Evolutionary conservation across 2,888 invertebrate species (phyloP).

Genomic region (Pristionchus entomophagus): DNA sequence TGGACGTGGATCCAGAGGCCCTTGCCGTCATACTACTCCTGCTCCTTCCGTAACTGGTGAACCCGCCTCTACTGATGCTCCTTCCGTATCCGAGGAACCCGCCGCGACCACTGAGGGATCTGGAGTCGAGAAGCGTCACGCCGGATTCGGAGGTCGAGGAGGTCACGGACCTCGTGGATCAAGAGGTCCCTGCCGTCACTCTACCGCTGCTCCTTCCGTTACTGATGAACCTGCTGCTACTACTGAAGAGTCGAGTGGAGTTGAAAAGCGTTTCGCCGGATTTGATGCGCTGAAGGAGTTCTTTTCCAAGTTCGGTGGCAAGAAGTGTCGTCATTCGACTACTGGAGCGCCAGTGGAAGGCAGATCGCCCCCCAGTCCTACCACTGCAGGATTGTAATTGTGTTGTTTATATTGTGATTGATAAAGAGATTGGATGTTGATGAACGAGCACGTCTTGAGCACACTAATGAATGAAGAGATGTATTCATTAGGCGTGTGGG

Average conservation of each 20-base stretch:
- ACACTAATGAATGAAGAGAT: too few species aligned
- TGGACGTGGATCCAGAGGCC: neutral
- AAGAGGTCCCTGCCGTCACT: neutral
- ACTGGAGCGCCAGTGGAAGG: constrained; percentile 2
- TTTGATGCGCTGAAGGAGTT: neutral
- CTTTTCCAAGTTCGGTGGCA: neutral
- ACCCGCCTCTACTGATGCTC: neutral
- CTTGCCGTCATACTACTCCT: neutral
- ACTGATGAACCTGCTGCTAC: neutral
- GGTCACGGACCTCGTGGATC: constrained; percentile 1
- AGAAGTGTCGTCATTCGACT: neutral
- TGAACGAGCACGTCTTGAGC: too few species aligned
- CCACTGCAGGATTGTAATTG: constrained; percentile 22
- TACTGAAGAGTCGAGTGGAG: neutral
- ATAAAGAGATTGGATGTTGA: too few species aligned
- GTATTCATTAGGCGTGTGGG: too few species aligned
- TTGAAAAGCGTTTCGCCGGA: constrained; percentile 28
- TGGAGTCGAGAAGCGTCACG: neutral
- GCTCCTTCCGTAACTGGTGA: neutral
- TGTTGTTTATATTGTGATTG: neutral
- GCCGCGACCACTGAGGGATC: neutral
- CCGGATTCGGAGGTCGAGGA: constrained; percentile 18
- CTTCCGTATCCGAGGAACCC: neutral
- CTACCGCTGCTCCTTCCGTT: neutral
- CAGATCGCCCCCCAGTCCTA: neutral